Percentiles rank a stretch among this genome's conserved stretches.
These are phyloP conservation scores for Ganaspis brasiliensis DNA, from an alignment of 2,888 invertebrate genomes.

Conservation along the genomic window DNA sequence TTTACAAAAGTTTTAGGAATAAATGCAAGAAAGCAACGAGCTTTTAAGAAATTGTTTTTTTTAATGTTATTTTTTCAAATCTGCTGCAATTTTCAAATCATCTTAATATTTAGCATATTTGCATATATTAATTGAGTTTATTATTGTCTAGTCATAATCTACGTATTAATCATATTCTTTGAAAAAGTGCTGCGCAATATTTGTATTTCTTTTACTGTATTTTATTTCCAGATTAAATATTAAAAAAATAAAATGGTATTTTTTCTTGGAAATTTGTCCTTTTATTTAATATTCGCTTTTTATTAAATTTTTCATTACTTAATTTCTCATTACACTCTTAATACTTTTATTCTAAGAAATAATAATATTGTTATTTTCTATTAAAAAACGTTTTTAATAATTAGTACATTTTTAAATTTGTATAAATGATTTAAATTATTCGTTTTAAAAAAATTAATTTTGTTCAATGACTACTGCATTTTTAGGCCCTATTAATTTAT, in stretches of 20 bases:
- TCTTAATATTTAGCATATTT: not conserved
- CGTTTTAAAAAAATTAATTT: too few species aligned
- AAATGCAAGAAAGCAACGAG: not conserved
- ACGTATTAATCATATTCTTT: not conserved
- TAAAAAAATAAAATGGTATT: not conserved
- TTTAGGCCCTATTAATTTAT: too few species aligned
- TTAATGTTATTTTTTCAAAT: too few species aligned
- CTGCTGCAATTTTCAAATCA: not conserved
- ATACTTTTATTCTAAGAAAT: too few species aligned
- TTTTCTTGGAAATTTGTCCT: not conserved
- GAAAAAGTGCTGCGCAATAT: not conserved
- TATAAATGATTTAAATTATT: too few species aligned
- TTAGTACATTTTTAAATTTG: too few species aligned
- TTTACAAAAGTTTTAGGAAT: not conserved
- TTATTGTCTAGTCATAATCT: conserved; percentile 21
- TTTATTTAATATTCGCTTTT: too few species aligned
- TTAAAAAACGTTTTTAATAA: too few species aligned
- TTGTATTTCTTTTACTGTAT: not conserved
- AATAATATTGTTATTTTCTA: too few species aligned
- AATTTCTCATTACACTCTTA: too few species aligned
- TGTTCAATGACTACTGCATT: too few species aligned
- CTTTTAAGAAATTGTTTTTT: not conserved
- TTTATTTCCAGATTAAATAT: not conserved
- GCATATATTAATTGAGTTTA: not conserved
- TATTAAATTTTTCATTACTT: too few species aligned